Evolutionary conservation across 1,140 invertebrate species (phyloP).

Genomic region (Caenorhabditis remanei): DNA sequence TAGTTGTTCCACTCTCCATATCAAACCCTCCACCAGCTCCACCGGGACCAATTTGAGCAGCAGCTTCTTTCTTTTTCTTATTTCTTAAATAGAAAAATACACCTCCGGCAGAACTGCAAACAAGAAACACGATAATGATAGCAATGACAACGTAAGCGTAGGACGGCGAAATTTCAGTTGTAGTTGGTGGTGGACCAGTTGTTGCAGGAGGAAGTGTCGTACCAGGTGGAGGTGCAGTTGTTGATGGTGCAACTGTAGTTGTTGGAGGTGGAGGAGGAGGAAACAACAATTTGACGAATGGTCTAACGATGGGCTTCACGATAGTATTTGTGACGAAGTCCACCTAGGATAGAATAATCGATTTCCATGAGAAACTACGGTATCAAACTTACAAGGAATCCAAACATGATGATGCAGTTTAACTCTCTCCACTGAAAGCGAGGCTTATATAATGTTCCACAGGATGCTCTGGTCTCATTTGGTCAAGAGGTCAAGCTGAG

Average conservation of each 20-base stretch:
- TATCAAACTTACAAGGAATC: no score
- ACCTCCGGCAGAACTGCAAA: not conserved
- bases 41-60: not conserved
- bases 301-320: not conserved
- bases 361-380: no score
- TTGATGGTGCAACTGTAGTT: not conserved
- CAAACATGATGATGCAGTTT: no score
- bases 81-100: slow-evolving; percentile 4
- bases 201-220: not conserved
- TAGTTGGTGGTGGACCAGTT: not conserved
- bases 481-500: no score
- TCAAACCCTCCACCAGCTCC: no score
- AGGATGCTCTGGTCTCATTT: no score
- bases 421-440: no score
- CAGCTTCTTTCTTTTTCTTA: not conserved
- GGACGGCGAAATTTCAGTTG: not conserved
- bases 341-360: no score
- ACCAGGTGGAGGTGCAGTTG: not conserved
- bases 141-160: not conserved
- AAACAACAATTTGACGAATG: not conserved
- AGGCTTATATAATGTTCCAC: no score
- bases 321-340: not conserved
- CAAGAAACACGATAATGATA: not conserved
- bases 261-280: not conserved
- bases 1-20: no score